phyloP scores from a whole-genome alignment of 2,888 invertebrate species.

The Aplocera efformata region DNA sequence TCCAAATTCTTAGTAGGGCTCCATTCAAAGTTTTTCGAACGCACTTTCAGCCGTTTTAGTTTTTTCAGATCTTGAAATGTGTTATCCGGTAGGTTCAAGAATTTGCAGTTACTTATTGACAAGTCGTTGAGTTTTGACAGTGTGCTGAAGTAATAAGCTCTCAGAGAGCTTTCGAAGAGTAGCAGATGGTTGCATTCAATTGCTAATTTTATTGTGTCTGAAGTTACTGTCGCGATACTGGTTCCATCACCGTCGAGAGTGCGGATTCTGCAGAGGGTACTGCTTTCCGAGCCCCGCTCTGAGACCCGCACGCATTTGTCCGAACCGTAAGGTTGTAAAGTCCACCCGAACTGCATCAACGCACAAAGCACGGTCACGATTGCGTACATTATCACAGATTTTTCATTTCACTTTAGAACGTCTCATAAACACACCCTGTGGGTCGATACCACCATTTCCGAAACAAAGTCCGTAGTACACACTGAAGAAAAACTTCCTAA shows the following conservation, averaged over 20 bases:
- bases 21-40: conserved; percentile 91
- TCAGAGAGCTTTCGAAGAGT: conserved; percentile 88
- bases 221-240: conserved; percentile 80
- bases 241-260: conserved; percentile 85
- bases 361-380: conserved; percentile 72
- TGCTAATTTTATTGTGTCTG: conserved; percentile 86
- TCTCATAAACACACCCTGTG: conserved; percentile 79
- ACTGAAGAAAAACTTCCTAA: conserved; percentile 71
- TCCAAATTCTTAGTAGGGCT: conserved; percentile 87
- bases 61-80: conserved; percentile 90
- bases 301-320: conserved; percentile 71
- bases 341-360: conserved; percentile 77
- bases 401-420: conserved; percentile 75
- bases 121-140: conserved; percentile 88
- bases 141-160: conserved; percentile 85
- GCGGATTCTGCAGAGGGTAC: conserved; percentile 84
- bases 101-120: conserved; percentile 88
- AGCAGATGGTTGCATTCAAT: conserved; percentile 89
- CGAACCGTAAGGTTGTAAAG: conserved; percentile 76
- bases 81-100: conserved; percentile 86
- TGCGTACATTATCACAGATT: conserved; percentile 77
- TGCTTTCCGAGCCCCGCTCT: conserved; percentile 70
- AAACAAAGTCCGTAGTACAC: conserved; percentile 76
- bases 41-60: conserved; percentile 88
- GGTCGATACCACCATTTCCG: conserved; percentile 81